A percentile compares a stretch with the other conserved stretches of the same genome.
Evolutionary conservation across 2,113 vertebrate species (phyloP).

Genomic region (Otolemur garnettii): DNA sequence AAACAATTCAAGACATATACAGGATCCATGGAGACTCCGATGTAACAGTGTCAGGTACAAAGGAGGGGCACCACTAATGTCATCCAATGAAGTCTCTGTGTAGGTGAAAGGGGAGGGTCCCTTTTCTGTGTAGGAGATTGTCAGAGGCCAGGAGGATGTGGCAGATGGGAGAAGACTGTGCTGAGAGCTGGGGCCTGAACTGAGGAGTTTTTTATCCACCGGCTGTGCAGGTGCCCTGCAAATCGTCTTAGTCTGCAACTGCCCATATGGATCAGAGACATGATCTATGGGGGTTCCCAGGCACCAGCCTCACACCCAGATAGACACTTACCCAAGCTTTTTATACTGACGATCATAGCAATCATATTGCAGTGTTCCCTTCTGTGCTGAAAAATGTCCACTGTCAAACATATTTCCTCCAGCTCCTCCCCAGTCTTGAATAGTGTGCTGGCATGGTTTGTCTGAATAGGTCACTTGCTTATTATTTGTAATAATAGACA

Average conservation of each 20-base stretch:
- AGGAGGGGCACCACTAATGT: background rate
- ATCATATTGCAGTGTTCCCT: background rate
- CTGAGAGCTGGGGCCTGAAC: background rate
- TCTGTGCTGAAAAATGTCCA: background rate
- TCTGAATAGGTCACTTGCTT: conserved; percentile 13
- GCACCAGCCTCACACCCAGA: background rate
- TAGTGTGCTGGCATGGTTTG: background rate
- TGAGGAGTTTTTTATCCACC: background rate
- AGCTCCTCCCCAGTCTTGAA: background rate
- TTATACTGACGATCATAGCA: background rate
- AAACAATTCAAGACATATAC: background rate
- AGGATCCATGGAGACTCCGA: rapidly evolving
- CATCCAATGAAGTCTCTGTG: background rate
- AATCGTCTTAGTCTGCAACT: rapidly evolving
- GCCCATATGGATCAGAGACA: rapidly evolving
- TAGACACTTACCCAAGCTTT: background rate
- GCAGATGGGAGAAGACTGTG: background rate
- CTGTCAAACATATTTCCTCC: background rate
- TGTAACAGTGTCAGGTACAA: background rate
- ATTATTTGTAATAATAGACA: conserved; percentile 70
- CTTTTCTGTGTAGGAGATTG: background rate
- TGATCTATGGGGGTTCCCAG: background rate
- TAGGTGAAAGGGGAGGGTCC: background rate
- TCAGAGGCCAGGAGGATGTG: background rate
- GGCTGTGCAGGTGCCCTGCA: background rate